Percentiles rank a stretch among this genome's conserved stretches.
Evolutionary conservation across 2,113 vertebrate genomes (phyloP).

Genomic region (Onychorhynchus coronatus): DNA sequence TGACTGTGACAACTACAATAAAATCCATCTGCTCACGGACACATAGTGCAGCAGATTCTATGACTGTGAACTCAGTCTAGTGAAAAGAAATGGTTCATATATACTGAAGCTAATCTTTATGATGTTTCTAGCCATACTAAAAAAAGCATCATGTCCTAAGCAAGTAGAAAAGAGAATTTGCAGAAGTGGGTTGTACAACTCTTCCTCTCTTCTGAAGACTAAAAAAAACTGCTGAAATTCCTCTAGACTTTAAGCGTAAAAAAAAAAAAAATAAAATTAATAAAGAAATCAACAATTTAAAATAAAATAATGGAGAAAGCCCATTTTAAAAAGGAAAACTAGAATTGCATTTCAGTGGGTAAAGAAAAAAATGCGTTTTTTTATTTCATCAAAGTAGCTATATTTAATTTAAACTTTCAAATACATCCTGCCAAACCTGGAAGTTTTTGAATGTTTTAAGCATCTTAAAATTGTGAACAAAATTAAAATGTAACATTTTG

Average conservation of each 20-base stretch:
- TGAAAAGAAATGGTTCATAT: background rate
- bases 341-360: background rate
- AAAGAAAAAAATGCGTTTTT: background rate
- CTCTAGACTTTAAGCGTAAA: background rate
- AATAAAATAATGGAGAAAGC: fast-evolving
- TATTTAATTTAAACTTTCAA: background rate
- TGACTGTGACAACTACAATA: background rate
- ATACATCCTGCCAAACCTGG: background rate
- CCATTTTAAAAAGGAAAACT: background rate
- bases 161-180: background rate
- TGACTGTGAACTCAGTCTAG: background rate
- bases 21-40: background rate
- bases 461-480: background rate
- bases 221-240: background rate
- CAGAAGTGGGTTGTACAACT: background rate
- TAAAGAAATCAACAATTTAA: background rate
- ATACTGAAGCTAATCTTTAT: background rate
- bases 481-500: background rate
- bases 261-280: background rate
- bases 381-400: background rate
- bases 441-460: background rate
- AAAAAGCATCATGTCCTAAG: background rate
- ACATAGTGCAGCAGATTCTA: background rate
- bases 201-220: background rate
- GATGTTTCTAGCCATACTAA: background rate